phyloP scores from a whole-genome alignment of 2,113 vertebrate genomes.

The Bufo bufo region DNA sequence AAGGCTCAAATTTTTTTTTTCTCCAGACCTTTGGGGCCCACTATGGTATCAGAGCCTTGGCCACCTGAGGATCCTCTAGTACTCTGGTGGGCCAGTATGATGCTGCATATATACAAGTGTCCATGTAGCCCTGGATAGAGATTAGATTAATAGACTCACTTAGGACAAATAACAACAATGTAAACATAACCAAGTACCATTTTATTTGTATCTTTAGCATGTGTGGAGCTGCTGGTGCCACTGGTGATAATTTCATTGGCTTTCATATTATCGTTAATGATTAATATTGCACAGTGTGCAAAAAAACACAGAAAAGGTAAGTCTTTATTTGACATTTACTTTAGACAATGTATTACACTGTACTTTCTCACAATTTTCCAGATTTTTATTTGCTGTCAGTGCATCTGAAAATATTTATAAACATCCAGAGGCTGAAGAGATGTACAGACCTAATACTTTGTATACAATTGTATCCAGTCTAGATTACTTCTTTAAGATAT shows the following conservation, averaged over 20 bases:
- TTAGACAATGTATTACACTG: background rate
- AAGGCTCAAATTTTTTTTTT: no score
- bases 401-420: background rate
- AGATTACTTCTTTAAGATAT: no score
- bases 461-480: no score
- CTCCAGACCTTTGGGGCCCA: no score
- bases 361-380: background rate
- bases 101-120: no score
- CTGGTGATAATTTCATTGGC: slow-evolving; percentile 23
- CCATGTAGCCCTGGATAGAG: background rate
- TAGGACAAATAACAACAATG: background rate
- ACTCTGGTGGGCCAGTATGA: no score
- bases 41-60: no score
- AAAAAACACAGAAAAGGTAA: slow-evolving; percentile 34
- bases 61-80: no score
- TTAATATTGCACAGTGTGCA: slow-evolving; percentile 39
- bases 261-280: slow-evolving; percentile 20
- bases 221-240: background rate
- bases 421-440: no score
- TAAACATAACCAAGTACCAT: background rate
- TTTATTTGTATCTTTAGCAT: background rate
- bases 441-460: no score
- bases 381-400: background rate
- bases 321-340: background rate
- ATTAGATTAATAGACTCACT: background rate